Percentiles rank a stretch among this genome's conserved stretches.
Evolutionary conservation across 1,140 invertebrate genomes (phyloP).

Genomic region (Drosophila serrata): DNA sequence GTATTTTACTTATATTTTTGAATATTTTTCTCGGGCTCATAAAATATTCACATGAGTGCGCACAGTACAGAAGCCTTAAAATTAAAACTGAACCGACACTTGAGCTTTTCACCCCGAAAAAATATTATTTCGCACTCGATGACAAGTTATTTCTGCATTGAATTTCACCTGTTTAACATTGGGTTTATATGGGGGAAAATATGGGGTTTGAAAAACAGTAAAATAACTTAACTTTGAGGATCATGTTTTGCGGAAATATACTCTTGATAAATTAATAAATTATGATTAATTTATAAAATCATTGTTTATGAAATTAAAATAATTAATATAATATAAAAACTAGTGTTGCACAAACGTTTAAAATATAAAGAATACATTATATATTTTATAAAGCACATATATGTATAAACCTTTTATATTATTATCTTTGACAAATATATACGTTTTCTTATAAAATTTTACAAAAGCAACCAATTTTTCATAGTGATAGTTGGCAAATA

Average conservation of each 20-base stretch:
- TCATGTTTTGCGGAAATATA: no score
- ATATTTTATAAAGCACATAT: no score
- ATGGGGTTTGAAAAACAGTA: not conserved
- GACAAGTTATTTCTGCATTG: not conserved
- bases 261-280: not conserved
- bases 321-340: no score
- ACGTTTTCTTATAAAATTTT: no score
- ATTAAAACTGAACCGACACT: slow-evolving; percentile 43
- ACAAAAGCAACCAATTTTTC: not conserved
- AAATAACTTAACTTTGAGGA: no score
- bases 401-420: no score
- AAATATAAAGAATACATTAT: no score
- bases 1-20: slow-evolving; percentile 21
- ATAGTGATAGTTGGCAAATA: slow-evolving; percentile 4
- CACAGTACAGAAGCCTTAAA: slow-evolving; percentile 29
- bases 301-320: no score
- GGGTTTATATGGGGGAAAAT: not conserved
- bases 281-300: no score
- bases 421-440: no score
- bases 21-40: slow-evolving; percentile 15
- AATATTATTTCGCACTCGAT: slow-evolving; percentile 11
- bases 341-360: no score
- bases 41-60: slow-evolving; percentile 65
- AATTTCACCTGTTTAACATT: not conserved
- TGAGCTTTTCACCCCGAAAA: slow-evolving; percentile 17